Evolutionary conservation across 1,140 invertebrate genomes (phyloP), one percentile per base, ranked within the genome.

Genomic region (Drosophila jambulina): DNA sequence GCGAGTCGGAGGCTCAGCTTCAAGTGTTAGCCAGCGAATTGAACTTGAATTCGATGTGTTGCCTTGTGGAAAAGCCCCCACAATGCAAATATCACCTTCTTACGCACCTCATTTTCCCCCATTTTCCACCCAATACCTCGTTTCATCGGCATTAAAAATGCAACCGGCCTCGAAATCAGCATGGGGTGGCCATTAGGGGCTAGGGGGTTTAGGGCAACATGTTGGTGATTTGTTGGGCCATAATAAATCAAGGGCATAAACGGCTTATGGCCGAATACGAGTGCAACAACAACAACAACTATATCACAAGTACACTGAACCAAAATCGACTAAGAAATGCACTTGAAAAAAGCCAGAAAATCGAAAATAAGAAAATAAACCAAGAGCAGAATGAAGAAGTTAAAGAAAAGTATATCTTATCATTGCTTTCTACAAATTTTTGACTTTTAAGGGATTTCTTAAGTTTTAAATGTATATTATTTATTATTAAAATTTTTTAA

Each of bases 241-340:
- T 82, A 82, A 82, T 82, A 82, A 82, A 82, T 82, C 80, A 82
- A 62, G 79, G 75, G 42, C 75, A 75, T 78, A 82, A 82, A 82
- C 80, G 80, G 80, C 75, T 82, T 82, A 82, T 82, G 64, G 69
- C 80, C 80, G n/a, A 56, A 46, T 19, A 21, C 38, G 46, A 60
- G 7, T 38, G 15, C 42, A 48, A 27, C 32, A 32, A 21, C 23
- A 29, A 17, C 17, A 27, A 15, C 29, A 25, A 48, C 7, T n/a
- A 25, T 21, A 23, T 21, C 7, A 15, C 1, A 27, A 27, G 36
- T 48, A 6, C 60, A 72, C 40, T 25, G 5, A n/a, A n/a, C 8
- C 9, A 59, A 40, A 36, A 54, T 2, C 8, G 5, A 21, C 10
- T 15, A 5, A 7, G 3, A 56, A 27, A 43, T 21, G 29, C 40